Conservation (phyloP, 1,140 invertebrate genomes). For the Nylanderia fulva region DNA sequence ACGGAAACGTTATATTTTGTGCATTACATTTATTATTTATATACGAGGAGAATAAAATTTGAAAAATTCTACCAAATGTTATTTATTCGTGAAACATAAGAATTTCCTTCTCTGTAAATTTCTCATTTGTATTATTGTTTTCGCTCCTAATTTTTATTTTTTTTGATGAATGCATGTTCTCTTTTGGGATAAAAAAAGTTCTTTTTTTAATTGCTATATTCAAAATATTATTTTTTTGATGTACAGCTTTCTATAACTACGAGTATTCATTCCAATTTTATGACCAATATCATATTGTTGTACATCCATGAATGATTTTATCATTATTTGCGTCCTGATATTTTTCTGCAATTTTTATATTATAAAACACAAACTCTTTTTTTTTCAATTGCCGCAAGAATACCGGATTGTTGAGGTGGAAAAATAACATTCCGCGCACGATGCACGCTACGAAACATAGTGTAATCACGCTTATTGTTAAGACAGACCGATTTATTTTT, state of each 20-base stretch:
- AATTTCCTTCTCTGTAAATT: background rate
- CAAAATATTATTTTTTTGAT: slow-evolving; percentile 18
- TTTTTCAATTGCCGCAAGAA: slow-evolving; percentile 9
- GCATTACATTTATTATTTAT: background rate
- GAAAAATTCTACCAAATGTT: background rate
- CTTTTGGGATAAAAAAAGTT: background rate
- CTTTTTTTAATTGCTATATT: background rate
- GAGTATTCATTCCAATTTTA: background rate
- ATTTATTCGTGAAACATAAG: background rate
- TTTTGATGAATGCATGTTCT: background rate
- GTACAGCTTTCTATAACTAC: background rate
- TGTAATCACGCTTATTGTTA: slow-evolving; percentile 57
- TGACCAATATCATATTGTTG: slow-evolving; percentile 16
- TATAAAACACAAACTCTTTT: slow-evolving; percentile 35
- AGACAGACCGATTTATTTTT: slow-evolving; percentile 52
- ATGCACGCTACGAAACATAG: slow-evolving; percentile 5
- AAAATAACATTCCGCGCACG: slow-evolving; percentile 41
- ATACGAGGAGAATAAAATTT: background rate
- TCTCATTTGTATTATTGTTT: background rate
- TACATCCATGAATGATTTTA: background rate
- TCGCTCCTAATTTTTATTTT: background rate
- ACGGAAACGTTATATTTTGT: background rate
- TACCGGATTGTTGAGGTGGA: slow-evolving; percentile 26
- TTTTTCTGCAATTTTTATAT: slow-evolving; percentile 35
- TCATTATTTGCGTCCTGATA: slow-evolving; percentile 5